These are phyloP conservation scores for Bungarus multicinctus DNA, from an alignment of 2,113 vertebrate species.

Conservation along the genomic window DNA sequence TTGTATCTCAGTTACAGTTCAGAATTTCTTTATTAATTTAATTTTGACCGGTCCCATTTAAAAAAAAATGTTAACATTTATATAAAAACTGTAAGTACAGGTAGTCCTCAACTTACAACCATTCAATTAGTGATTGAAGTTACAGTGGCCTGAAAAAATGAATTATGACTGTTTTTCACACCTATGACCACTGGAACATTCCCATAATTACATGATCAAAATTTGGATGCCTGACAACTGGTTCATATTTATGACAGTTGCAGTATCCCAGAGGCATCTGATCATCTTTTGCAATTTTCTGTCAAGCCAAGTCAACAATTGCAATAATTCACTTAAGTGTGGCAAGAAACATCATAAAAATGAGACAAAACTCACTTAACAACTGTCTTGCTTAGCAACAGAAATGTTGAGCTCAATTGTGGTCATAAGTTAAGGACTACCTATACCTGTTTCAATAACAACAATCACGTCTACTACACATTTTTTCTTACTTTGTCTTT, in stretches of 20 bases:
- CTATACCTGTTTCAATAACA: constrained; percentile 45
- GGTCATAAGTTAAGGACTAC: not conserved
- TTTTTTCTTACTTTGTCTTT: constrained; percentile 11
- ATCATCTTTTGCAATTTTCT: not conserved
- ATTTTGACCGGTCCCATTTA: not conserved
- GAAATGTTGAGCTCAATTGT: not conserved
- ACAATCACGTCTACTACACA: constrained; percentile 46
- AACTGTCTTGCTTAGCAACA: not conserved
- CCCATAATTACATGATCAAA: not conserved
- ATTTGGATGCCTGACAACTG: not conserved
- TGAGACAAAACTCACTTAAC: not conserved
- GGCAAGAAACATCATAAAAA: not conserved
- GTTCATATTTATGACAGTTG: not conserved
- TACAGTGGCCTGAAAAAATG: not conserved
- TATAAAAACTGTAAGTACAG: constrained; percentile 42
- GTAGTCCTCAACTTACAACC: not conserved
- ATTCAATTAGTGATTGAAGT: no score
- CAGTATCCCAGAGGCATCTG: not conserved
- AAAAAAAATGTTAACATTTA: constrained; percentile 32
- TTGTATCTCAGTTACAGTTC: constrained; percentile 1
- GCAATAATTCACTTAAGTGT: not conserved
- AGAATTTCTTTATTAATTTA: not conserved
- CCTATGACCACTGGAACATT: not conserved
- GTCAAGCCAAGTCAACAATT: not conserved
- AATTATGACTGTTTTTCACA: not conserved